phyloP scores from a whole-genome alignment of 2,797 vertebrate species.

The Fringilla coelebs region DNA sequence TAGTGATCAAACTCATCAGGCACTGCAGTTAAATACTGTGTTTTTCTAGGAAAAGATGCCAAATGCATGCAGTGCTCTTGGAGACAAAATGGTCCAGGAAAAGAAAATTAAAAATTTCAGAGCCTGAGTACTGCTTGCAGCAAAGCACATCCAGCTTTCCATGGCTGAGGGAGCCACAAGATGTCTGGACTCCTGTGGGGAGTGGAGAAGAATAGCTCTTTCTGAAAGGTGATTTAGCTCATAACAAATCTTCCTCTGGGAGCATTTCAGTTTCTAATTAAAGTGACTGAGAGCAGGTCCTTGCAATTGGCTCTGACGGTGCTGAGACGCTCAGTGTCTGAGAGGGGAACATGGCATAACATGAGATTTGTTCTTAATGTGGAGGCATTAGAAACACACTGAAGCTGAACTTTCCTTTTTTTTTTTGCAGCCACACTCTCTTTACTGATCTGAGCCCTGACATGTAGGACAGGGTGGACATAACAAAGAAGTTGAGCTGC shows the following conservation, averaged over 20 bases:
- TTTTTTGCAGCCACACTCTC: not conserved
- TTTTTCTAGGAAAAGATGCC: conserved; percentile 59
- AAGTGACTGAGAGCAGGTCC: not conserved
- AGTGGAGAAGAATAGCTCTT: not conserved
- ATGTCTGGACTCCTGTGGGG: not conserved
- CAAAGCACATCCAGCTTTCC: not conserved
- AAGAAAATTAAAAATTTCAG: conserved; percentile 4
- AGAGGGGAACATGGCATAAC: not conserved
- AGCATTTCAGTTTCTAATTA: conserved; percentile 11
- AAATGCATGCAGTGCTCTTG: conserved; percentile 41
- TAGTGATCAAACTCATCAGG: conserved; percentile 60
- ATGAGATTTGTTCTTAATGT: not conserved
- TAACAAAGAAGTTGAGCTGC: not conserved
- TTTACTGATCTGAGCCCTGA: not conserved
- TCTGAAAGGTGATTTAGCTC: conserved; percentile 15
- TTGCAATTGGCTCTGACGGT: not conserved
- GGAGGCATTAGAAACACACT: not conserved
- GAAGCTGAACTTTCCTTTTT: not conserved
- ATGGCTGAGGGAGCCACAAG: not conserved
- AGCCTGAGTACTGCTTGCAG: not conserved
- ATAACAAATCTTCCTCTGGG: not conserved
- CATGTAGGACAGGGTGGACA: not conserved
- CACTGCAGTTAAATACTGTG: conserved; percentile 54
- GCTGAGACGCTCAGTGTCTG: not conserved
- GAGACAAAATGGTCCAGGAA: conserved; percentile 45